Evolutionary conservation across 2,113 vertebrate species (phyloP).

Genomic region (Eleginops maclovinus): DNA sequence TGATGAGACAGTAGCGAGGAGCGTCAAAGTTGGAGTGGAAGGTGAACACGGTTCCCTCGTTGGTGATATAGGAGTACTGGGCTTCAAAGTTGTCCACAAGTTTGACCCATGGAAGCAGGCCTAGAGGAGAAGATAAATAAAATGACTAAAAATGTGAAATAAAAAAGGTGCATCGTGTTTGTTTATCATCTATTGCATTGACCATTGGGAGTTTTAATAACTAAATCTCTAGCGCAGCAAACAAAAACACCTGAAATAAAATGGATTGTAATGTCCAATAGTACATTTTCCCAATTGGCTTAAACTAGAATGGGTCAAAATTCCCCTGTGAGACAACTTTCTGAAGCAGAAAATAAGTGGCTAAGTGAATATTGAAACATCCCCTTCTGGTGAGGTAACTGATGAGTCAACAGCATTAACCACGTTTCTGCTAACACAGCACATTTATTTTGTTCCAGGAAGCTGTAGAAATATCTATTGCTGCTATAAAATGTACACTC

Average conservation of each 20-base stretch:
- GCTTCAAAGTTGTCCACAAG: conserved; percentile 84
- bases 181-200: neutral
- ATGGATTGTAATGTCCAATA: neutral
- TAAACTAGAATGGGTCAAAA: neutral
- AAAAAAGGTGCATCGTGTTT: neutral
- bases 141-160: neutral
- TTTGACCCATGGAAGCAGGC: conserved; percentile 84
- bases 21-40: conserved; percentile 83
- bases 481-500: neutral
- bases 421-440: neutral
- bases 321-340: neutral
- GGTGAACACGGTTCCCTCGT: conserved; percentile 80
- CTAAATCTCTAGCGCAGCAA: neutral
- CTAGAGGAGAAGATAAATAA: conserved; percentile 54
- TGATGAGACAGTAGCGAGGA: conserved; percentile 81
- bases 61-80: conserved; percentile 83
- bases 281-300: neutral
- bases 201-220: neutral
- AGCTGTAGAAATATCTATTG: neutral
- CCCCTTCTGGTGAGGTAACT: neutral
- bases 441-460: no score
- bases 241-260: neutral
- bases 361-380: conserved; percentile 16
- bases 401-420: neutral
- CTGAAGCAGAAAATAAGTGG: neutral